phyloP scores from a whole-genome alignment of 2,888 invertebrate genomes.

The Drosophila anceps region DNA sequence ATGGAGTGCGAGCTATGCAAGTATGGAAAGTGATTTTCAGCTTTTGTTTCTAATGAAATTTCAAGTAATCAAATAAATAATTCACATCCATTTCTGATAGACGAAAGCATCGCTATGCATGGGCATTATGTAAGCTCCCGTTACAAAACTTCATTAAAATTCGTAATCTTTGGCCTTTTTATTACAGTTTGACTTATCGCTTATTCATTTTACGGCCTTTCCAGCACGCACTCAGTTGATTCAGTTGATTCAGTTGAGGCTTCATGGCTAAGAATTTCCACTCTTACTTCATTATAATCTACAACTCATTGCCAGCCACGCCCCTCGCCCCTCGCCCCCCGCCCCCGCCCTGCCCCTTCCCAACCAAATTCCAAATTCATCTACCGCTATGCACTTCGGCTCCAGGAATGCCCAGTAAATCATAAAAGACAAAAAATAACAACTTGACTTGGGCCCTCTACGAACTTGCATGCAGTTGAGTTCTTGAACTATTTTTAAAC shows the following conservation, averaged over 20 bases:
- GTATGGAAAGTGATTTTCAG: background rate
- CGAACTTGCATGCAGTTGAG: slow-evolving; percentile 21
- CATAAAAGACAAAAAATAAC: slow-evolving; percentile 23
- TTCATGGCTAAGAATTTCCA: slow-evolving; percentile 35
- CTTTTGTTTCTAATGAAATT: background rate
- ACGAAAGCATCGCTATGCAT: background rate
- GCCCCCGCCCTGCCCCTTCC: too few species aligned
- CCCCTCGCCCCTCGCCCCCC: too few species aligned
- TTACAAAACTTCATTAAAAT: background rate
- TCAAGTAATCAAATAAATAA: background rate
- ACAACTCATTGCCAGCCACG: slow-evolving; percentile 41
- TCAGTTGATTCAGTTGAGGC: slow-evolving; percentile 47
- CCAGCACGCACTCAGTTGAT: slow-evolving; percentile 28
- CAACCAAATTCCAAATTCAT: slow-evolving; percentile 34
- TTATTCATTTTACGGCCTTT: slow-evolving; percentile 4
- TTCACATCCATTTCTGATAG: background rate
- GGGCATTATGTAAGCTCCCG: background rate
- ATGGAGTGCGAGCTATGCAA: slow-evolving; percentile 3
- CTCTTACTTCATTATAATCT: slow-evolving; percentile 7
- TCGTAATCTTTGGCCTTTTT: background rate
- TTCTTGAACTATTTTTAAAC: slow-evolving; percentile 53
- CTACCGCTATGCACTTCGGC: slow-evolving; percentile 40
- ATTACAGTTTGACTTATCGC: background rate
- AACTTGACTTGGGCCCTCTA: slow-evolving; percentile 29
- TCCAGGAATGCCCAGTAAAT: slow-evolving; percentile 49